Evolutionary conservation across 2,888 invertebrate species (phyloP).

Genomic region (Drosophila longiperda): DNA sequence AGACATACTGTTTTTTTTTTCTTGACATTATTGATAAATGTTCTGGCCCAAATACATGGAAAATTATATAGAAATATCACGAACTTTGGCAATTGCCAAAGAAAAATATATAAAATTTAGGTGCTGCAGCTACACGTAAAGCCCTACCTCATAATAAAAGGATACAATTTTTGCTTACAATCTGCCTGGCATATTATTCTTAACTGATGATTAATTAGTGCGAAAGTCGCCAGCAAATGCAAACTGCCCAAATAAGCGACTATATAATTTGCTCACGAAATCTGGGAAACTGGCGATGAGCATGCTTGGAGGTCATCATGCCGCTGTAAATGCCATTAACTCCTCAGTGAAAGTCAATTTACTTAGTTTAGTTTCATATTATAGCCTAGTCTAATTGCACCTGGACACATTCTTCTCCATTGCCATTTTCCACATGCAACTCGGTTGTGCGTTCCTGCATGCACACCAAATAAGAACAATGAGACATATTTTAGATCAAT

Average conservation of each 20-base stretch:
- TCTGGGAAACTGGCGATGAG: conserved; percentile 45
- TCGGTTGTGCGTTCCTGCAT: conserved; percentile 44
- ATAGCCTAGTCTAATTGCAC: conserved; percentile 69
- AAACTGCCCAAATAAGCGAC: conserved; percentile 26
- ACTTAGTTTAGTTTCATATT: conserved; percentile 65
- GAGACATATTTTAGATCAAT: conserved; percentile 2
- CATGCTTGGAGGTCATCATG: conserved; percentile 69
- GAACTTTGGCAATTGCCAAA: conserved; percentile 38
- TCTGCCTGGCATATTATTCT: conserved; percentile 63
- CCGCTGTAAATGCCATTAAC: conserved; percentile 42
- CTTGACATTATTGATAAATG: conserved; percentile 75
- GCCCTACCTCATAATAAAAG: conserved; percentile 54
- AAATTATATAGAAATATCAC: conserved; percentile 72
- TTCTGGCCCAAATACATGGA: conserved; percentile 43
- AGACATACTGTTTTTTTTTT: conserved; percentile 37
- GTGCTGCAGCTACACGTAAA: conserved; percentile 23
- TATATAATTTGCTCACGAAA: conserved; percentile 70
- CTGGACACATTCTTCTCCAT: conserved; percentile 24
- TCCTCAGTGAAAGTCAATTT: conserved; percentile 66
- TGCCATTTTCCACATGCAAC: conserved; percentile 49
- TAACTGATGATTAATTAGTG: conserved; percentile 77
- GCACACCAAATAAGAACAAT: conserved; percentile 4
- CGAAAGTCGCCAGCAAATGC: conserved; percentile 39
- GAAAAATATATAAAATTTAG: conserved; percentile 1
- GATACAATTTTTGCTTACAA: conserved; percentile 54